Conservation (phyloP, 2,888 invertebrate species). For the Cataglyphis cursor region DNA sequence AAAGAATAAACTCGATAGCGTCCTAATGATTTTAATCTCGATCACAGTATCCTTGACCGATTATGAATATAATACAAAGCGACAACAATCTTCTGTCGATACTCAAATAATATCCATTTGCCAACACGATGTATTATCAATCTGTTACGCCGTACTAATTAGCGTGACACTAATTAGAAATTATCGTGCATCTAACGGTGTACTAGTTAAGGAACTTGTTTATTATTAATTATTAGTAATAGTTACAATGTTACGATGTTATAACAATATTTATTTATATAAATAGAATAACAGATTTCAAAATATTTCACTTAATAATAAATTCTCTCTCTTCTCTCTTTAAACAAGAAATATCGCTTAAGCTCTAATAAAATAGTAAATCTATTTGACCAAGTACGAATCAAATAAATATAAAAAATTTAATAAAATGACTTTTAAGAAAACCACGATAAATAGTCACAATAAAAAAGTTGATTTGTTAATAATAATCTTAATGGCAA, state of each 20-base stretch:
- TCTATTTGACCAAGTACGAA: not conserved
- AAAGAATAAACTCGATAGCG: not conserved
- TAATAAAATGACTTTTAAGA: not conserved
- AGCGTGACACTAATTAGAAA: constrained; percentile 61
- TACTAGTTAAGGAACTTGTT: constrained; percentile 61
- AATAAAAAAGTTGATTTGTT: not conserved
- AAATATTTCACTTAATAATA: not conserved
- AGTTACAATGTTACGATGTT: not conserved
- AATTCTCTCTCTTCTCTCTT: not conserved
- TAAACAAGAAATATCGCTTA: not conserved
- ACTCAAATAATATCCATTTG: constrained; percentile 39
- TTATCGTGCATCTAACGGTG: constrained; percentile 41
- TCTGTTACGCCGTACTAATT: constrained; percentile 59
- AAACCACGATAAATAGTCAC: not conserved
- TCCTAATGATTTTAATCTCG: constrained; percentile 16
- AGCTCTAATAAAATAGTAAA: not conserved
- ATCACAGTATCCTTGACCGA: not conserved
- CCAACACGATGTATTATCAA: constrained; percentile 32
- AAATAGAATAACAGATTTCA: not conserved
- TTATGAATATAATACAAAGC: not conserved
- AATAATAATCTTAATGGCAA: not conserved
- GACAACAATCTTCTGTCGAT: not conserved
- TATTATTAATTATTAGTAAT: constrained; percentile 61
- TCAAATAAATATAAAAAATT: not conserved
- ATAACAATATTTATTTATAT: not conserved